Percentiles rank a stretch among this genome's conserved stretches.
These are phyloP conservation scores for Globia sparganii DNA, from an alignment of 2,888 invertebrate genomes.

Conservation along the genomic window DNA sequence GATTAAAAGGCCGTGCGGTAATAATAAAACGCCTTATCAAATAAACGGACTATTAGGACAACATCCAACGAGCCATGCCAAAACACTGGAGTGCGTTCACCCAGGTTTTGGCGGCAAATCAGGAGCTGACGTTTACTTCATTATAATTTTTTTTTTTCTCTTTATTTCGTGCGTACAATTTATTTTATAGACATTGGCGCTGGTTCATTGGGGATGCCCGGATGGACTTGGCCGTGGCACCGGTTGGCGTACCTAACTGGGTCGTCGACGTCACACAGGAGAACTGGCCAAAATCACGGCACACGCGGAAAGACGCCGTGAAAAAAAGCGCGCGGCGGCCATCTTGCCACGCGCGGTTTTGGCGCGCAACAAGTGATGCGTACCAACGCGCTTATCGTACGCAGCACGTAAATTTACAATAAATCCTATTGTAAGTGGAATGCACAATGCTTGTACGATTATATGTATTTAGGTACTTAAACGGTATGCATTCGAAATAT, in stretches of 20 bases:
- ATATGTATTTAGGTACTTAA: constrained; percentile 88
- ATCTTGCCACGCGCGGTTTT: constrained; percentile 84
- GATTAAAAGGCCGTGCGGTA: constrained; percentile 62
- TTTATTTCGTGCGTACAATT: constrained; percentile 86
- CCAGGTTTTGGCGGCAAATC: constrained; percentile 89
- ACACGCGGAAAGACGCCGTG: constrained; percentile 86
- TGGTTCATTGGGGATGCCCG: constrained; percentile 89
- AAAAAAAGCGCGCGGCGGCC: constrained; percentile 82
- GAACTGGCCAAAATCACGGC: constrained; percentile 88
- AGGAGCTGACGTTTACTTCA: constrained; percentile 85
- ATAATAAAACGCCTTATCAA: constrained; percentile 83
- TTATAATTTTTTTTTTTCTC: constrained; percentile 87
- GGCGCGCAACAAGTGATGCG: constrained; percentile 75
- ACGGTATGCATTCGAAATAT: constrained; percentile 82
- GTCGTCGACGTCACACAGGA: constrained; percentile 88
- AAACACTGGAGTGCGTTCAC: constrained; percentile 89
- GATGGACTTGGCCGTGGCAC: constrained; percentile 90
- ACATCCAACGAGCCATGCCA: constrained; percentile 87
- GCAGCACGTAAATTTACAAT: constrained; percentile 88
- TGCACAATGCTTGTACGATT: constrained; percentile 80
- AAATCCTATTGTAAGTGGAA: constrained; percentile 87
- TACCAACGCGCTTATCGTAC: constrained; percentile 77
- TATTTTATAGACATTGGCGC: constrained; percentile 91
- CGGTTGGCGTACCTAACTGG: constrained; percentile 89
- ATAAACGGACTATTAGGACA: constrained; percentile 88